Evolutionary conservation across 2,113 vertebrate species (phyloP), one percentile per base, ranked within the genome.

Genomic region (Tylochromis polylepis): DNA sequence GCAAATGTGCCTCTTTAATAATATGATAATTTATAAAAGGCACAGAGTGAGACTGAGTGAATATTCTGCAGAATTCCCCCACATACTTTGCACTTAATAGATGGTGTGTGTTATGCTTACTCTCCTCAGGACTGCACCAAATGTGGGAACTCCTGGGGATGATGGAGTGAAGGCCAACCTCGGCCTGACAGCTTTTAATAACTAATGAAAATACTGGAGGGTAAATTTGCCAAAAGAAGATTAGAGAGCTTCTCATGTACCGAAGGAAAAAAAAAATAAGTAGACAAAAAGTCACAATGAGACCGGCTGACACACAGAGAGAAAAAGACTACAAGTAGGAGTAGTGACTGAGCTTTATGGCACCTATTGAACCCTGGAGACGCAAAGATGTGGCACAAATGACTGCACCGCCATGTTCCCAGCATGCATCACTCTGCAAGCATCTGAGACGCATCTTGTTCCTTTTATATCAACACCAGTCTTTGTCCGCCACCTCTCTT

Each of bases 1-100:
- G 91, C 88, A 95, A 96, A 95, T 95, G 90, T 91, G 90, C 92
- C 93, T 94, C 92, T 95, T 95, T 96, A 95, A 93, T 93, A 94
- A 94, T 92, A 94, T 95, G 94, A 94, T 95, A 93, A 95, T 94
- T 95, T 93, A 91, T 95, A 92, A 95, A 95, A 93, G 62, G 89
- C 87, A 90, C 84, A 10, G 58, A 89, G 92, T 90, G 92, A 92
- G 93, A 94, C 85, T 84, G 85, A 90, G 87, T 90, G 91, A 94
- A 95, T 93, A 93, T 93, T 90, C 88, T 65, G 82, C 87, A 88
- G 85, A 94, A 93, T 89, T 85, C 93, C 93, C 87, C 79, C 85
- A 85, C 87, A 86, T 91, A 89, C 87, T 93, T 95, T 89, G 90
- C 22, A 11, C 55, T 89, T 95, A 96, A 95, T 95, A 91, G 91